phyloP scores from a whole-genome alignment of 2,797 vertebrate genomes.

The Centroberyx gerrardi region DNA sequence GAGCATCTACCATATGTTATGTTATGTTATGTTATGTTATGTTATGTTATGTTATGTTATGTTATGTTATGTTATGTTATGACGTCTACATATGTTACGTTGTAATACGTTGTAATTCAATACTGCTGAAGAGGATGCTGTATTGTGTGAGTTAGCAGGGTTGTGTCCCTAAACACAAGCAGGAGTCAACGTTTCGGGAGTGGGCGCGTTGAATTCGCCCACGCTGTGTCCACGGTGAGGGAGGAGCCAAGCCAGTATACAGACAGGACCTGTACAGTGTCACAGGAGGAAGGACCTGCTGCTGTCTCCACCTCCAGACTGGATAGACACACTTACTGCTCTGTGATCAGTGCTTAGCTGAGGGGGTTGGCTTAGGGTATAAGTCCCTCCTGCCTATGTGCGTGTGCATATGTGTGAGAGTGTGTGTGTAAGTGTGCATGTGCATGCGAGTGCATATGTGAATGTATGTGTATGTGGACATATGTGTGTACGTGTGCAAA shows the following conservation, averaged over 20 bases:
- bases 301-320: constrained; percentile 64
- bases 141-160: background rate
- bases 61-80: background rate
- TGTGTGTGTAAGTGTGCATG: constrained; percentile 3
- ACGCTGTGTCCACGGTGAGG: constrained; percentile 55
- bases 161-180: constrained; percentile 30
- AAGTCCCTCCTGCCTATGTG: constrained; percentile 28
- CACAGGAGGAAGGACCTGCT: constrained; percentile 60
- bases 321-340: constrained; percentile 71
- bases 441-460: background rate
- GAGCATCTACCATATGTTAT: background rate
- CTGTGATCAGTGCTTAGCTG: constrained; percentile 73
- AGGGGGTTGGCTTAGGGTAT: constrained; percentile 54
- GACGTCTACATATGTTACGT: no score
- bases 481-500: background rate
- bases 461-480: background rate
- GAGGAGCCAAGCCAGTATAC: constrained; percentile 46
- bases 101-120: background rate
- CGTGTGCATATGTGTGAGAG: background rate
- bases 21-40: constrained; percentile 22
- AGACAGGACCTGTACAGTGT: constrained; percentile 49
- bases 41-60: background rate
- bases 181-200: constrained; percentile 26
- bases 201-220: constrained; percentile 52
- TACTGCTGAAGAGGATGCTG: background rate